These are phyloP conservation scores for Micropoecilia bifurca DNA, from an alignment of 2,797 vertebrate species.

Conservation along the genomic window DNA sequence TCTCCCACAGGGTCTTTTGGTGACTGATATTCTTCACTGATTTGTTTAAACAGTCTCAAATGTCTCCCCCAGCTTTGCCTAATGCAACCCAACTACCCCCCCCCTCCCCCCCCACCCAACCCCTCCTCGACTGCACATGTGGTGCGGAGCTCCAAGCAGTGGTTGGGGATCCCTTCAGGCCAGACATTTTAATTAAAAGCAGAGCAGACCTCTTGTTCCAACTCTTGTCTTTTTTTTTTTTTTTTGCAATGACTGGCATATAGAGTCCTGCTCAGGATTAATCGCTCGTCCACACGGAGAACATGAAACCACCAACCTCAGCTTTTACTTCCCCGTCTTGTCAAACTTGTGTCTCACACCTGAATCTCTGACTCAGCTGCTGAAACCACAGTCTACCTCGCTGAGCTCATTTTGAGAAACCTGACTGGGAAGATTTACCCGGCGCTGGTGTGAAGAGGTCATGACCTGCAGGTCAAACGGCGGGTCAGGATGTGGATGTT, in stretches of 20 bases:
- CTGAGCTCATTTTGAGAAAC: slow-evolving; percentile 48
- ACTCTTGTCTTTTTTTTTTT: background rate
- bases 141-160: slow-evolving; percentile 41
- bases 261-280: slow-evolving; percentile 4
- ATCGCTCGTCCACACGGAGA: slow-evolving; percentile 10
- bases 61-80: slow-evolving; percentile 52
- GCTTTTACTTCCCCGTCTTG: slow-evolving; percentile 30
- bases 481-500: slow-evolving; percentile 62
- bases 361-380: slow-evolving; percentile 49
- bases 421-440: slow-evolving; percentile 74
- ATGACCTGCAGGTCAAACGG: slow-evolving; percentile 56
- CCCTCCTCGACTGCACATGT: slow-evolving; percentile 54
- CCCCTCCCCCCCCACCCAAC: background rate
- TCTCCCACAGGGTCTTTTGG: slow-evolving; percentile 57
- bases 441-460: slow-evolving; percentile 62
- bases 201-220: slow-evolving; percentile 41
- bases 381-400: slow-evolving; percentile 29
- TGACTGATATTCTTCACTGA: slow-evolving; percentile 76
- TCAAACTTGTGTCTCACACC: slow-evolving; percentile 50
- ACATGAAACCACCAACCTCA: slow-evolving; percentile 37
- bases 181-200: slow-evolving; percentile 71
- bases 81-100: slow-evolving; percentile 24
- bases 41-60: slow-evolving; percentile 83
- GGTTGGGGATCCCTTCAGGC: slow-evolving; percentile 48
- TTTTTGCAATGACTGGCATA: slow-evolving; percentile 49